Evolutionary conservation across 1,140 invertebrate genomes (phyloP).

Genomic region (Cydia strobilella): DNA sequence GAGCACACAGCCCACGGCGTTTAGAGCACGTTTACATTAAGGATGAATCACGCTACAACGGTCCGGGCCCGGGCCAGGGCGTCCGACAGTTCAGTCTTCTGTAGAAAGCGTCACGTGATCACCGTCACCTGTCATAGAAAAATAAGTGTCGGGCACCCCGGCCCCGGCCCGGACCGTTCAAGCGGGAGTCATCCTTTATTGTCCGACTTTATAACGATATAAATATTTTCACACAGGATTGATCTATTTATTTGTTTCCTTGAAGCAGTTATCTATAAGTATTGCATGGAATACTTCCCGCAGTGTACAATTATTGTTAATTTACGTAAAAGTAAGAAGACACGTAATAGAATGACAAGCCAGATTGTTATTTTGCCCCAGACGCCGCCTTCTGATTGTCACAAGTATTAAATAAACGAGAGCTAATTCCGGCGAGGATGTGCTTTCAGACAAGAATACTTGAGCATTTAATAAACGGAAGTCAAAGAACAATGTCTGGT

Average conservation of each 20-base stretch:
- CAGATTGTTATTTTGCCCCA: conserved; percentile 56
- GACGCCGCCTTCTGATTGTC: conserved; percentile 57
- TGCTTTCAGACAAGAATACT: conserved; percentile 48
- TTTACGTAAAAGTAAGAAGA: conserved; percentile 45
- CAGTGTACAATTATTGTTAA: conserved; percentile 35
- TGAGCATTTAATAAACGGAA: conserved; percentile 61
- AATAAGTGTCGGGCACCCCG: too few species aligned
- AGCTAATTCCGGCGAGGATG: conserved; percentile 53
- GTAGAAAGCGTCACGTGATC: too few species aligned
- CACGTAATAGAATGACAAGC: conserved; percentile 58
- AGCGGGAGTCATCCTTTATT: too few species aligned
- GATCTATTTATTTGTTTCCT: too few species aligned
- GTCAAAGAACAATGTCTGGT: conserved; percentile 56
- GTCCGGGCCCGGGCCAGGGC: too few species aligned
- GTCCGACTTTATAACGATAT: too few species aligned
- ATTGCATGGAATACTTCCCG: not conserved
- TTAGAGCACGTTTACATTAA: not conserved
- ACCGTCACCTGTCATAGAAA: too few species aligned
- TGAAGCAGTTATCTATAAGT: not conserved
- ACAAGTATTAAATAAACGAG: conserved; percentile 65
- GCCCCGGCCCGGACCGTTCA: too few species aligned
- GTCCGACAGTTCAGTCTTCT: too few species aligned
- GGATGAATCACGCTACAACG: too few species aligned
- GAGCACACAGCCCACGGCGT: conserved; percentile 4
- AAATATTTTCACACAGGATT: too few species aligned